A percentile compares a stretch with the other conserved stretches of the same genome.
Evolutionary conservation across 2,113 vertebrate species (phyloP).

Genomic region (Forbesichthys papilliferus): DNA sequence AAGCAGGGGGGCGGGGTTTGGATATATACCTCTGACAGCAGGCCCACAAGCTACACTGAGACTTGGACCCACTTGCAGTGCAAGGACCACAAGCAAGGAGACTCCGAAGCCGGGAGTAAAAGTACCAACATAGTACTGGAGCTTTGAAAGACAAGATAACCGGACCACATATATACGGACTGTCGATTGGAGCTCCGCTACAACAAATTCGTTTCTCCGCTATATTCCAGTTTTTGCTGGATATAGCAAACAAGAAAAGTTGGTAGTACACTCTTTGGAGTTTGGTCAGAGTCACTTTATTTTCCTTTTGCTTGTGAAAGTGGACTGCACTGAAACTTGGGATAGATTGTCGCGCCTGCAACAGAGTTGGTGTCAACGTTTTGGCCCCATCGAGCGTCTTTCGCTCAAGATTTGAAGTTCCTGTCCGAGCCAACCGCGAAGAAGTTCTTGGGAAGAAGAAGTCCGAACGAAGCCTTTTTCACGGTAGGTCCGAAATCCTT

Average conservation of each 20-base stretch:
- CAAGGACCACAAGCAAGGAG: slow-evolving; percentile 80
- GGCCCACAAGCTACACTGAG: slow-evolving; percentile 76
- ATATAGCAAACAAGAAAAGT: slow-evolving; percentile 70
- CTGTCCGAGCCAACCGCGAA: slow-evolving; percentile 37
- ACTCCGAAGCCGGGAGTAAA: slow-evolving; percentile 86
- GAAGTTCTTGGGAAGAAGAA: slow-evolving; percentile 53
- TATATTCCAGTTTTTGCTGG: slow-evolving; percentile 65
- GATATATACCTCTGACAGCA: slow-evolving; percentile 70
- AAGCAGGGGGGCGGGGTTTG: slow-evolving; percentile 70
- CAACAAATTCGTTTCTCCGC: slow-evolving; percentile 57
- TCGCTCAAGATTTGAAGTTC: slow-evolving; percentile 32
- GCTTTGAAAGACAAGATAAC: slow-evolving; percentile 57
- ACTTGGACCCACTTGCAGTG: slow-evolving; percentile 77
- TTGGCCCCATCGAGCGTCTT: slow-evolving; percentile 32
- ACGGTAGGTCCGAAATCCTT: slow-evolving; percentile 47
- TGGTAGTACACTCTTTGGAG: slow-evolving; percentile 87
- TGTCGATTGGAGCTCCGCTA: slow-evolving; percentile 70
- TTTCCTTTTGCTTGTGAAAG: slow-evolving; percentile 78
- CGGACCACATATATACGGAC: slow-evolving; percentile 40
- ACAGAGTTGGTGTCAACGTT: slow-evolving; percentile 34
- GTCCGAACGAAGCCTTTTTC: slow-evolving; percentile 38
- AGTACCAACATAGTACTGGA: slow-evolving; percentile 78
- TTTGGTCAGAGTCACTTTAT: slow-evolving; percentile 79
- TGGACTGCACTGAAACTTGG: slow-evolving; percentile 78
- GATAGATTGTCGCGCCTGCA: slow-evolving; percentile 18